phyloP scores from a whole-genome alignment of 1,140 invertebrate genomes.

The Drosophila oshimai region DNA sequence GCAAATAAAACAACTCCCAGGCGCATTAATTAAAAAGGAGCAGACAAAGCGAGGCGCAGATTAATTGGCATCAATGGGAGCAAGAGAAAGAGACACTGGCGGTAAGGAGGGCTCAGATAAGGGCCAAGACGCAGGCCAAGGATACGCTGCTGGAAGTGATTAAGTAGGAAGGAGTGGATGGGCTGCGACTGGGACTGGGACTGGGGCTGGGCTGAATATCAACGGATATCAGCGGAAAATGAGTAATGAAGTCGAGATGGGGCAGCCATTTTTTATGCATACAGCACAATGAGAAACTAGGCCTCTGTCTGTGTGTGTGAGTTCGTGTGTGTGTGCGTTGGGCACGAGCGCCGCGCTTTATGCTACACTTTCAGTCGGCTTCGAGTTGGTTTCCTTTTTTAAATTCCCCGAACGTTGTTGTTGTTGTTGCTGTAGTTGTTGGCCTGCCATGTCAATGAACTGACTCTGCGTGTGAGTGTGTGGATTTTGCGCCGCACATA shows the following conservation, averaged over 20 bases:
- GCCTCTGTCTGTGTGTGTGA: constrained; percentile 8
- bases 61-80: constrained; percentile 77
- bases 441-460: constrained; percentile 68
- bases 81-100: constrained; percentile 17
- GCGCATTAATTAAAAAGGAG: constrained; percentile 78
- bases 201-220: constrained; percentile 39
- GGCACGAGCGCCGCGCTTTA: constrained; percentile 31
- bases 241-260: constrained; percentile 74
- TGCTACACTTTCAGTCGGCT: constrained; percentile 37
- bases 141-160: constrained; percentile 61
- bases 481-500: constrained; percentile 14
- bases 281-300: constrained; percentile 71
- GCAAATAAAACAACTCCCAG: constrained; percentile 54
- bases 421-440: too few species aligned
- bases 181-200: too few species aligned
- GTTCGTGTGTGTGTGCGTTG: constrained; percentile 23
- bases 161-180: constrained; percentile 48
- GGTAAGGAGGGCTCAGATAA: constrained; percentile 10
- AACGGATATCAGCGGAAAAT: constrained; percentile 79
- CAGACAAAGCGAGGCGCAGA: constrained; percentile 77
- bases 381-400: constrained; percentile 39
- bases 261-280: constrained; percentile 52
- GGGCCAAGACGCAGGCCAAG: constrained; percentile 17
- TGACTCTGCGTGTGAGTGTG: constrained; percentile 21
- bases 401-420: constrained; percentile 58